These are phyloP conservation scores for Myotis davidii DNA, from an alignment of 2,113 vertebrate genomes.

Conservation along the genomic window DNA sequence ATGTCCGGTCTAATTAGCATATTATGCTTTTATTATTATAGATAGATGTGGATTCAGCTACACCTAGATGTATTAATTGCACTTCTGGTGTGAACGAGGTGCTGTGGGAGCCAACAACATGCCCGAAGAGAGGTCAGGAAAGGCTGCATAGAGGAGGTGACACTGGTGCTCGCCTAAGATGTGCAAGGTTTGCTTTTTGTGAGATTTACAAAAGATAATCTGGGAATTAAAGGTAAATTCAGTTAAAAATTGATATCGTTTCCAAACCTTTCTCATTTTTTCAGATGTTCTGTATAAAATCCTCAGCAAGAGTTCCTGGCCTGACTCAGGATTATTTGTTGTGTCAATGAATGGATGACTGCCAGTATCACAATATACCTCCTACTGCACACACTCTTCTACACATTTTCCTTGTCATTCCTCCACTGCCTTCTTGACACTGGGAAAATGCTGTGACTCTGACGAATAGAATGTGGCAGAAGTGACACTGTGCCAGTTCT, in stretches of 20 bases:
- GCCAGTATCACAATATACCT: neutral
- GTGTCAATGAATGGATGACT: neutral
- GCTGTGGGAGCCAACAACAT: neutral
- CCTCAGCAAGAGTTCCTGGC: neutral
- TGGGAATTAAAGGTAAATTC: neutral
- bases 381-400: neutral
- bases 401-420: neutral
- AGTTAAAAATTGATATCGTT: neutral
- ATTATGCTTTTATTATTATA: too few relatives aligned
- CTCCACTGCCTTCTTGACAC: neutral
- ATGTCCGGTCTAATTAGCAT: too few relatives aligned
- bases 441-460: neutral
- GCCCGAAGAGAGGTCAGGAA: neutral
- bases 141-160: neutral
- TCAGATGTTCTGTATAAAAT: neutral
- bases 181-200: neutral
- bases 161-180: neutral
- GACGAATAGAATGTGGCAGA: neutral
- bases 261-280: neutral
- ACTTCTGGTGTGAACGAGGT: neutral
- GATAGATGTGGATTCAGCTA: neutral
- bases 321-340: neutral
- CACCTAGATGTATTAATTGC: neutral
- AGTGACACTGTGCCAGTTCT: neutral
- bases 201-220: neutral